These are phyloP conservation scores for Bursaphelenchus mucronatus DNA, from an alignment of 1,140 invertebrate genomes.

Conservation along the genomic window DNA sequence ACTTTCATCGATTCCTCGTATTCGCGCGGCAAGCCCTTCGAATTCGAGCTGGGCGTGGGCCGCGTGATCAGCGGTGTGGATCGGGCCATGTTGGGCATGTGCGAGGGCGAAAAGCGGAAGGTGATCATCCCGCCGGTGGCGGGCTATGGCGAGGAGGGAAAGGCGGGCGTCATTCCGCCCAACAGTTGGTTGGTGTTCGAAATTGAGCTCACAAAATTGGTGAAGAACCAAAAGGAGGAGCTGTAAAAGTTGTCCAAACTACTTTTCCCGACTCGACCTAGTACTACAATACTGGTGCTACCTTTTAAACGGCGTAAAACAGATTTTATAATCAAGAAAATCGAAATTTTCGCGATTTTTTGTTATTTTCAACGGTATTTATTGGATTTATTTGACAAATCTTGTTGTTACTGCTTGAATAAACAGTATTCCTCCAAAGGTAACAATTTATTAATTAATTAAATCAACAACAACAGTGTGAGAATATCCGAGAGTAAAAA, in stretches of 20 bases:
- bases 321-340: no score
- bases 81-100: conserved; percentile 62
- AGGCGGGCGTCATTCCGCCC: conserved; percentile 64
- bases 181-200: conserved; percentile 54
- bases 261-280: background rate
- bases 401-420: no score
- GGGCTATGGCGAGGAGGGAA: conserved; percentile 64
- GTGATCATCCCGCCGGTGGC: conserved; percentile 64
- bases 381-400: no score
- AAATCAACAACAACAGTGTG: no score
- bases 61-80: conserved; percentile 62
- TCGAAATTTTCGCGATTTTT: no score
- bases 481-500: no score
- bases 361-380: no score
- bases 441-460: no score
- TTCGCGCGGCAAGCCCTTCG: conserved; percentile 63
- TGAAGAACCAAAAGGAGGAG: conserved; percentile 44
- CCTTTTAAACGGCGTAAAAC: no score
- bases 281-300: no score
- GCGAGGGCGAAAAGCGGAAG: conserved; percentile 65
- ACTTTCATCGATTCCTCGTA: conserved; percentile 65
- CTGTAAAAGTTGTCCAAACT: conserved; percentile 8
- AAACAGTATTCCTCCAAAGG: no score
- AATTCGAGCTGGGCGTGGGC: conserved; percentile 64
- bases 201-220: conserved; percentile 52